phyloP scores from a whole-genome alignment of 2,113 vertebrate species.

The Labeo catla region DNA sequence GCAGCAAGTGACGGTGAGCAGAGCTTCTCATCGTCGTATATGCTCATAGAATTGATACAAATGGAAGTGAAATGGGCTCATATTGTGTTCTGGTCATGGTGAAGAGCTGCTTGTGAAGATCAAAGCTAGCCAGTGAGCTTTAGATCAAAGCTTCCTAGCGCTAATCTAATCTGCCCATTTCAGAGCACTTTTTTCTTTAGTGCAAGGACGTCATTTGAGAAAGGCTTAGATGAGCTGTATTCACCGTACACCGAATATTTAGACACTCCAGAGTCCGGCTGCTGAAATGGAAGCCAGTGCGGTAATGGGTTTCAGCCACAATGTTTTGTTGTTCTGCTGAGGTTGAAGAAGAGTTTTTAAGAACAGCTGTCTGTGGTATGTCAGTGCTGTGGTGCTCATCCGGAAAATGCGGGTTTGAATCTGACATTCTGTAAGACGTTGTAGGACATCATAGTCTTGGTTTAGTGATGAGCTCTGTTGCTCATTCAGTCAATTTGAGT shows the following conservation, averaged over 20 bases:
- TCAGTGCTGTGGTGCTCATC: background rate
- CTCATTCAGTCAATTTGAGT: background rate
- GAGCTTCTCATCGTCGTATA: conserved; percentile 35
- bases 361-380: background rate
- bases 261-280: background rate
- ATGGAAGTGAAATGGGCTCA: conserved; percentile 57
- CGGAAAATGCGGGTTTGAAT: background rate
- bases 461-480: background rate
- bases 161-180: conserved; percentile 69
- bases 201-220: conserved; percentile 42
- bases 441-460: background rate
- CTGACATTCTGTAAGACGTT: background rate
- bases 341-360: conserved; percentile 7
- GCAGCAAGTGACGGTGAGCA: conserved; percentile 46
- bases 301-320: background rate
- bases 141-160: conserved; percentile 67
- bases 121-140: conserved; percentile 69
- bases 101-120: conserved; percentile 57
- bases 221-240: background rate
- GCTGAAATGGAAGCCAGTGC: background rate
- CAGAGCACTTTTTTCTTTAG: conserved; percentile 56
- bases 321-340: background rate
- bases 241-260: conserved; percentile 21
- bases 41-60: conserved; percentile 41
- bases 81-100: conserved; percentile 41